Conservation (phyloP, 2,797 vertebrate species). For the Pseudopleuronectes americanus region DNA sequence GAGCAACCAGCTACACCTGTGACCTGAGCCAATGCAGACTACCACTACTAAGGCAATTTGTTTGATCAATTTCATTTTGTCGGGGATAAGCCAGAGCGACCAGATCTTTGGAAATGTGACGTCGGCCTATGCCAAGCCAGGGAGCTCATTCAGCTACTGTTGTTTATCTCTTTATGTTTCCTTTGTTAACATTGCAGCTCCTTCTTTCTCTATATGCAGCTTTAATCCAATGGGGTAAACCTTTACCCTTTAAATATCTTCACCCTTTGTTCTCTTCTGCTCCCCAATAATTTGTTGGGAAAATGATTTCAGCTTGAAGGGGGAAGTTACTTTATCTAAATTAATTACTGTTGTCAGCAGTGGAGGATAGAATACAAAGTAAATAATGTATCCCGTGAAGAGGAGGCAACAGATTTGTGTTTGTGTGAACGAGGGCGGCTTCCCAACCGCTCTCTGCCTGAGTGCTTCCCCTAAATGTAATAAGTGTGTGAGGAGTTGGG, state of each 20-base stretch:
- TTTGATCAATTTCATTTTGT: slow-evolving; percentile 49
- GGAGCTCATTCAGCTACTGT: background rate
- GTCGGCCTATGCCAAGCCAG: background rate
- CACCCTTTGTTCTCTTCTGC: slow-evolving; percentile 5
- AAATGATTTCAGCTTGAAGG: slow-evolving; percentile 23
- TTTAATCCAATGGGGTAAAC: background rate
- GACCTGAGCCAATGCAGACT: slow-evolving; percentile 21
- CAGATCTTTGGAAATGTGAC: background rate
- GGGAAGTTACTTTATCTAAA: slow-evolving; percentile 49
- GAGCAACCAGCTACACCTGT: too few species aligned
- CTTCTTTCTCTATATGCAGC: too few species aligned
- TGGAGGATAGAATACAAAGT: slow-evolving; percentile 30
- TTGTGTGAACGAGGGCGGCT: slow-evolving; percentile 41
- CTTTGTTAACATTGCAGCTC: too few species aligned
- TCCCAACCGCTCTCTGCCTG: slow-evolving; percentile 60
- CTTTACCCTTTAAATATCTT: background rate
- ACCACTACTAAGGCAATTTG: slow-evolving; percentile 38
- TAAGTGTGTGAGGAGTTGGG: slow-evolving; percentile 65
- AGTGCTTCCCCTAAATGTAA: slow-evolving; percentile 66
- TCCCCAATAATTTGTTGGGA: slow-evolving; percentile 2
- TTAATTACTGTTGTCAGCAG: slow-evolving; percentile 58
- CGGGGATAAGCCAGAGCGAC: background rate
- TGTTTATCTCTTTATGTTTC: background rate
- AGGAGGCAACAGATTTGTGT: slow-evolving; percentile 58
- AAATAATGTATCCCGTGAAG: slow-evolving; percentile 38